phyloP scores from a whole-genome alignment of 2,888 invertebrate species.

The Alsophila aescularia region DNA sequence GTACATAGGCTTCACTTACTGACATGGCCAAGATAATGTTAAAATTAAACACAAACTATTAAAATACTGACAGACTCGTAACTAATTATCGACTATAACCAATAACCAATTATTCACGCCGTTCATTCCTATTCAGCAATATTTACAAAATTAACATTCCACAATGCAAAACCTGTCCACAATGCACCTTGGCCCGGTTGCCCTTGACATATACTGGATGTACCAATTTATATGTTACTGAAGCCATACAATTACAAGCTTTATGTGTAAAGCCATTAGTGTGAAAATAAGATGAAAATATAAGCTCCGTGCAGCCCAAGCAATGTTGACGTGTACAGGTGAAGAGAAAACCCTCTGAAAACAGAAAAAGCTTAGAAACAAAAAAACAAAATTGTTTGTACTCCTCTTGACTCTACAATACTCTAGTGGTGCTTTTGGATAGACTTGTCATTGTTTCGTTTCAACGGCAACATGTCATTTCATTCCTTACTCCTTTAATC shows the following conservation, averaged over 20 bases:
- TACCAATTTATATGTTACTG: constrained; percentile 3
- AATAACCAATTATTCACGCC: constrained; percentile 7
- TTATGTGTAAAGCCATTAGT: constrained; percentile 44
- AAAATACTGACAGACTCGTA: background rate
- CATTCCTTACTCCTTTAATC: too few species aligned
- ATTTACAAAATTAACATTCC: constrained; percentile 40
- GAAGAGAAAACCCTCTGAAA: constrained; percentile 3
- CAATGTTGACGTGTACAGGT: constrained; percentile 41
- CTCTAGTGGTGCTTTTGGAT: too few species aligned
- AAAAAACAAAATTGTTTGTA: background rate
- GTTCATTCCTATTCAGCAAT: constrained; percentile 8
- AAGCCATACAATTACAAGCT: constrained; percentile 30
- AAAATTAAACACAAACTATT: background rate
- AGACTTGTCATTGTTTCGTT: too few species aligned
- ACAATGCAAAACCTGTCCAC: constrained; percentile 52
- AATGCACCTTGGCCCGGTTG: constrained; percentile 52
- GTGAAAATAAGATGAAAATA: constrained; percentile 42
- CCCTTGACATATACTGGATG: constrained; percentile 67
- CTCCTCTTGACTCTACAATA: background rate
- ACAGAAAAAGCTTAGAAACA: background rate
- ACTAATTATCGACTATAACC: background rate
- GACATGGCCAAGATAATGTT: too few species aligned
- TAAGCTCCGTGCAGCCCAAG: constrained; percentile 44
- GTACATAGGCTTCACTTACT: too few species aligned
- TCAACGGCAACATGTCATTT: too few species aligned